These are phyloP conservation scores for Apodemia duryi DNA, from an alignment of 2,888 invertebrate species.

Conservation along the genomic window DNA sequence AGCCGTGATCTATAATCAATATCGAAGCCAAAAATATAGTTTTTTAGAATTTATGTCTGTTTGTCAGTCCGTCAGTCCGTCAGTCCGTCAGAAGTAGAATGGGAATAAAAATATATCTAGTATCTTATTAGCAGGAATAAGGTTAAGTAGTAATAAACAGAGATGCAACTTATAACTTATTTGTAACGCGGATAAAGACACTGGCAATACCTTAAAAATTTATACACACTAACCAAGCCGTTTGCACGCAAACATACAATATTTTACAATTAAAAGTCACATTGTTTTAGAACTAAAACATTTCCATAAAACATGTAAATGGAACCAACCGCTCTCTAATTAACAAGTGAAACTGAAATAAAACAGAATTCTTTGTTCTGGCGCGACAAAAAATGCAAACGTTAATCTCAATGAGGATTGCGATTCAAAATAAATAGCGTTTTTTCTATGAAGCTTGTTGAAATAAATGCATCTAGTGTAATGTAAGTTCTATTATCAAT, in stretches of 20 bases:
- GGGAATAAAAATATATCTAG: too few species aligned
- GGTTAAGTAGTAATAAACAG: too few species aligned
- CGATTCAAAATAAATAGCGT: not conserved
- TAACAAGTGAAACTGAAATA: conserved; percentile 21
- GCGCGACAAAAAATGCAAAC: not conserved
- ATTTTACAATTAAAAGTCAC: not conserved
- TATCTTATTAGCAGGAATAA: too few species aligned
- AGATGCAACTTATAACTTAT: too few species aligned
- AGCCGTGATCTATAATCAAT: too few species aligned
- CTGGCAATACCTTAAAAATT: not conserved
- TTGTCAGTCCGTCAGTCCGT: too few species aligned
- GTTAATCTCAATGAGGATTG: not conserved
- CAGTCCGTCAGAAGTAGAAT: too few species aligned
- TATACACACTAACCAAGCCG: not conserved
- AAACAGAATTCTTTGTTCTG: conserved; percentile 19
- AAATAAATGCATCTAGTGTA: not conserved
- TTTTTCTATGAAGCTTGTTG: not conserved
- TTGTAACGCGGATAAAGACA: too few species aligned
- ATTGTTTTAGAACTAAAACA: conserved; percentile 17
- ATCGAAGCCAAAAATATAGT: too few species aligned
- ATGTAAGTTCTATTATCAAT: too few species aligned
- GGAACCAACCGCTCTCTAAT: conserved; percentile 21
- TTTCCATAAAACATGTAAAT: conserved; percentile 20
- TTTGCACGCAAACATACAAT: conserved; percentile 1
- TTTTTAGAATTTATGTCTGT: too few species aligned